Conservation (phyloP, 2,797 vertebrate genomes). For the Muraenolepis orangiensis region DNA sequence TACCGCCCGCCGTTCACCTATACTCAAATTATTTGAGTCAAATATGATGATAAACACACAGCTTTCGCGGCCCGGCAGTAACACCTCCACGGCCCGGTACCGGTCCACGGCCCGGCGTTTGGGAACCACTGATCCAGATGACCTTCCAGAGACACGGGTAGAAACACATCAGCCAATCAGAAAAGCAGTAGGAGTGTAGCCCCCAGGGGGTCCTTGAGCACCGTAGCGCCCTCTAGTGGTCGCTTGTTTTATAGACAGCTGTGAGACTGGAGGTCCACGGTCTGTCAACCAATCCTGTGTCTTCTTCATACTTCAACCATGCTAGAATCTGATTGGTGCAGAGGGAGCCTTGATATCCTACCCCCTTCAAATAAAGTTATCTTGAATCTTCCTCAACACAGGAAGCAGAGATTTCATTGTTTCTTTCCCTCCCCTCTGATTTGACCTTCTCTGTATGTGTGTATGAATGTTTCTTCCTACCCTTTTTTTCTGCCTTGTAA, state of each 20-base stretch:
- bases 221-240: not conserved
- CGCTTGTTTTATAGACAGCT: not conserved
- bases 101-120: too few species aligned
- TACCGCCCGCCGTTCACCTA: too few species aligned
- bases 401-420: not conserved
- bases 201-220: not conserved
- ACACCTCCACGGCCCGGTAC: too few species aligned
- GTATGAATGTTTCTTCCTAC: conserved; percentile 57
- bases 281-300: not conserved
- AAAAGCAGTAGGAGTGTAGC: not conserved
- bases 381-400: conserved; percentile 1
- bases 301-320: not conserved
- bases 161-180: not conserved
- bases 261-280: not conserved
- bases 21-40: too few species aligned
- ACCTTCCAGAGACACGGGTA: not conserved
- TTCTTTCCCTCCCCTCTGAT: not conserved
- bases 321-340: not conserved
- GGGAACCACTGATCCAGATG: not conserved
- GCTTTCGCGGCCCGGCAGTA: too few species aligned
- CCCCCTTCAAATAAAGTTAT: too few species aligned
- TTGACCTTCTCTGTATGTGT: conserved; percentile 24
- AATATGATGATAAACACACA: too few species aligned
- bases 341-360: not conserved
- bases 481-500: conserved; percentile 71